A percentile compares a stretch with the other conserved stretches of the same genome.
phyloP scores from a whole-genome alignment of 2,888 invertebrate genomes.

The Listrodromus nycthemerus region DNA sequence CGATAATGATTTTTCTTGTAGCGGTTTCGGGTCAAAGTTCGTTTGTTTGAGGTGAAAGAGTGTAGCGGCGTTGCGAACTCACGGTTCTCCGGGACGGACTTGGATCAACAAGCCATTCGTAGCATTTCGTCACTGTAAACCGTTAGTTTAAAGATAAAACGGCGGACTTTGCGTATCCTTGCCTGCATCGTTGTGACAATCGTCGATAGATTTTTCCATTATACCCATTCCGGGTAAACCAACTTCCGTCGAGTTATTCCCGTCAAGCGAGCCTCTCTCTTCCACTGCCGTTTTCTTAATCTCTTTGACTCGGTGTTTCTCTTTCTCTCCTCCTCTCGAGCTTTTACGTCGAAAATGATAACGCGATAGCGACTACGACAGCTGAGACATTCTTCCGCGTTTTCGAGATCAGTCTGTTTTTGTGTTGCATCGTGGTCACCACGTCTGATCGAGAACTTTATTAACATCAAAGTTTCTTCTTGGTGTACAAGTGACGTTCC shows the following conservation, averaged over 20 bases:
- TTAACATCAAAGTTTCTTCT: not conserved
- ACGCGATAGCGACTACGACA: slow-evolving; percentile 45
- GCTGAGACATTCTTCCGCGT: slow-evolving; percentile 60
- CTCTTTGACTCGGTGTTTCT: slow-evolving; percentile 6
- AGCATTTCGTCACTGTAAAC: not conserved
- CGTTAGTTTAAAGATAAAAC: slow-evolving; percentile 8
- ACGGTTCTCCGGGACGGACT: slow-evolving; percentile 16
- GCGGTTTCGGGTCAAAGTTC: slow-evolving; percentile 71
- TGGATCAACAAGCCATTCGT: not conserved
- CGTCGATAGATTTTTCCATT: not conserved
- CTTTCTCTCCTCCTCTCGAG: slow-evolving; percentile 13
- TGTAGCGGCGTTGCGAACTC: slow-evolving; percentile 13
- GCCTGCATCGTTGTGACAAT: slow-evolving; percentile 12
- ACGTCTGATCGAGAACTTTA: slow-evolving; percentile 5
- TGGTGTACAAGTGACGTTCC: slow-evolving; percentile 2
- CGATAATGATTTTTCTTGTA: slow-evolving; percentile 72
- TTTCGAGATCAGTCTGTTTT: slow-evolving; percentile 54
- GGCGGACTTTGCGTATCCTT: slow-evolving; percentile 68
- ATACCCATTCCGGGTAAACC: not conserved
- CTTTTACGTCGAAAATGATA: slow-evolving; percentile 36
- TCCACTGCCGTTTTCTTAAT: slow-evolving; percentile 1
- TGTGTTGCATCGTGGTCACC: slow-evolving; percentile 19
- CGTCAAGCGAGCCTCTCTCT: not conserved
- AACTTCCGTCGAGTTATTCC: no score
- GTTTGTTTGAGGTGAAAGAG: slow-evolving; percentile 45